A percentile compares a stretch with the other conserved stretches of the same genome.
phyloP scores from a whole-genome alignment of 2,797 vertebrate genomes.

The Tolypeutes matacus region DNA sequence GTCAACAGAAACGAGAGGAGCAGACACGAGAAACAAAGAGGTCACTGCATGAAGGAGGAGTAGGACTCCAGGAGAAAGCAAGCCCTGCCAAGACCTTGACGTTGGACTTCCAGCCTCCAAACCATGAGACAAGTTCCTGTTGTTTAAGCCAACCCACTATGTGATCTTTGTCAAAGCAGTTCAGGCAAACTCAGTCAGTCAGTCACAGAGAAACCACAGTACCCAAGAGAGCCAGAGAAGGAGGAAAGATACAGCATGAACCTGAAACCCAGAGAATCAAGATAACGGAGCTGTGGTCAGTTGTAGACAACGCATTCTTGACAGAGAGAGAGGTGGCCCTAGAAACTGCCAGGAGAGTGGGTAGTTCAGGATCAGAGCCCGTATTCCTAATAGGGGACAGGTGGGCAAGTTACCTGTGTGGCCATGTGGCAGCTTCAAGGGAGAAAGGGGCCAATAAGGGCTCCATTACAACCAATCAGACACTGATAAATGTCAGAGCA shows the following conservation, averaged over 20 bases:
- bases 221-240: not conserved
- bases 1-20: too few species aligned
- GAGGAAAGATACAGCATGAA: not conserved
- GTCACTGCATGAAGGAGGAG: too few species aligned
- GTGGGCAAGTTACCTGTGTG: not conserved
- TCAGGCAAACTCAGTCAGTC: not conserved
- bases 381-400: rapidly evolving
- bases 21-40: too few species aligned
- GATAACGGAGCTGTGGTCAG: too few species aligned
- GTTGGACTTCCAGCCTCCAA: too few species aligned
- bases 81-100: too few species aligned
- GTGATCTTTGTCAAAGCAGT: too few species aligned
- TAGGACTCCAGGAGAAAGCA: too few species aligned
- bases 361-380: too few species aligned
- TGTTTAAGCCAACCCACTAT: too few species aligned
- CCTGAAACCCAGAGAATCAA: not conserved
- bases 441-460: not conserved
- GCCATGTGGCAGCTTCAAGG: rapidly evolving
- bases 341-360: not conserved
- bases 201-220: not conserved
- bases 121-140: too few species aligned
- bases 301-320: rapidly evolving
- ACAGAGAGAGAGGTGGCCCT: not conserved
- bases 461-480: not conserved
- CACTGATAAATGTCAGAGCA: not conserved